Percentiles rank a stretch among this genome's conserved stretches.
Conservation (phyloP, 2,113 vertebrate genomes). For the Sylvilagus bachmani region DNA sequence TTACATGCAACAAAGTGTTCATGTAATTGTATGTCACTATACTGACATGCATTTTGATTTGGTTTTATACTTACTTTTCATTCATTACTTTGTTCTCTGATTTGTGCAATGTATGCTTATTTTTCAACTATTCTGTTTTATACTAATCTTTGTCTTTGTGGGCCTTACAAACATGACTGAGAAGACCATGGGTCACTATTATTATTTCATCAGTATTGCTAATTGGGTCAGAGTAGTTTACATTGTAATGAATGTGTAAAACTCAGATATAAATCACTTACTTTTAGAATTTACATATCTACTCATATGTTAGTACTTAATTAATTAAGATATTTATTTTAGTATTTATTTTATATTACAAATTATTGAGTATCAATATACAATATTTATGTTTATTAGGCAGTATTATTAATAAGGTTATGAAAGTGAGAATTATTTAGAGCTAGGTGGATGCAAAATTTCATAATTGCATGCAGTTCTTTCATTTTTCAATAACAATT, state of each 20-base stretch:
- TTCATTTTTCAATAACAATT: background rate
- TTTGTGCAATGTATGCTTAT: background rate
- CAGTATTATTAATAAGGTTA: background rate
- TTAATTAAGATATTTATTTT: background rate
- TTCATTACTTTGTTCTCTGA: background rate
- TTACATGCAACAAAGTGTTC: background rate
- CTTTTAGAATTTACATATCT: conserved; percentile 5
- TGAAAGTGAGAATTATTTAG: background rate
- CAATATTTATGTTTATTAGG: background rate
- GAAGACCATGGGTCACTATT: background rate
- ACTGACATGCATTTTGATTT: background rate
- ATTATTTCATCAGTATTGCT: background rate
- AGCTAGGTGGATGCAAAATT: background rate
- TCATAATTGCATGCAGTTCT: background rate
- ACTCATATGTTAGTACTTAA: background rate
- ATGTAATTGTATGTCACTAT: background rate
- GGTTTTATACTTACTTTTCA: background rate
- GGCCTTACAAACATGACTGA: background rate
- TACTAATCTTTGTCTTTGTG: background rate
- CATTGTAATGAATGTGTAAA: background rate
- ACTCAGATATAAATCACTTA: background rate
- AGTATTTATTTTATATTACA: background rate
- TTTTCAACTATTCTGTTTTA: background rate
- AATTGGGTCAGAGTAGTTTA: background rate
- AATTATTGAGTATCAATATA: background rate